These are phyloP conservation scores for Sminthurides aquaticus DNA, from an alignment of 2,888 invertebrate species.

Conservation along the genomic window DNA sequence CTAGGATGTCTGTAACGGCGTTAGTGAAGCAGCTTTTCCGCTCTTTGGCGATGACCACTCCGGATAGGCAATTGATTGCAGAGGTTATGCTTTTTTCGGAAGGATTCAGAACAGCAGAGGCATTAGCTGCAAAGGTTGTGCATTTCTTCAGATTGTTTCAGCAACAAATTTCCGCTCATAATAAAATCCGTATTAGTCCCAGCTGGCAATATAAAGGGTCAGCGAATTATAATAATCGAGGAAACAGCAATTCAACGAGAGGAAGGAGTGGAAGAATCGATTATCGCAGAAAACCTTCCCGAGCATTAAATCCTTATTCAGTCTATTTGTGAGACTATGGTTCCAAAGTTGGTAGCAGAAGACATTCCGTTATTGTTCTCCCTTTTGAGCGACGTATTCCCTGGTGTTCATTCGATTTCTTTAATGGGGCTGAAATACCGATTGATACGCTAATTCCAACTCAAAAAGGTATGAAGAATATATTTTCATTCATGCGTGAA, in stretches of 20 bases:
- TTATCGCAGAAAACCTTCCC: slow-evolving; percentile 89
- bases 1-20: too few species aligned
- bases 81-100: slow-evolving; percentile 99
- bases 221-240: slow-evolving; percentile 88
- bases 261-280: slow-evolving; percentile 79
- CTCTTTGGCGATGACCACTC: slow-evolving; percentile 97
- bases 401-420: too few species aligned
- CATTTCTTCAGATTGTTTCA: slow-evolving; percentile 96
- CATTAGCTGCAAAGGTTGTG: slow-evolving; percentile 96
- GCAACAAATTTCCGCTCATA: slow-evolving; percentile 94
- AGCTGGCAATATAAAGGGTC: slow-evolving; percentile 97
- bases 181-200: slow-evolving; percentile 96
- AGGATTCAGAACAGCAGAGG: slow-evolving; percentile 96
- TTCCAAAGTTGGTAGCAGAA: slow-evolving; percentile 97
- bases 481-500: too few species aligned
- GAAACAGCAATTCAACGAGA: slow-evolving; percentile 71
- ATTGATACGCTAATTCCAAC: slow-evolving; percentile 85
- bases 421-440: slow-evolving; percentile 92
- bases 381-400: slow-evolving; percentile 96
- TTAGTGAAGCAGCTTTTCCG: slow-evolving; percentile 99
- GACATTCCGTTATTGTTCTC: slow-evolving; percentile 97
- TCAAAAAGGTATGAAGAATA: slow-evolving; percentile 80
- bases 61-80: slow-evolving; percentile 95
- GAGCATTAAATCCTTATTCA: slow-evolving; percentile 99
- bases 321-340: slow-evolving; percentile 99